Evolutionary conservation across 2,797 vertebrate species (phyloP).

Genomic region (Heteromormyrus szaboi): DNA sequence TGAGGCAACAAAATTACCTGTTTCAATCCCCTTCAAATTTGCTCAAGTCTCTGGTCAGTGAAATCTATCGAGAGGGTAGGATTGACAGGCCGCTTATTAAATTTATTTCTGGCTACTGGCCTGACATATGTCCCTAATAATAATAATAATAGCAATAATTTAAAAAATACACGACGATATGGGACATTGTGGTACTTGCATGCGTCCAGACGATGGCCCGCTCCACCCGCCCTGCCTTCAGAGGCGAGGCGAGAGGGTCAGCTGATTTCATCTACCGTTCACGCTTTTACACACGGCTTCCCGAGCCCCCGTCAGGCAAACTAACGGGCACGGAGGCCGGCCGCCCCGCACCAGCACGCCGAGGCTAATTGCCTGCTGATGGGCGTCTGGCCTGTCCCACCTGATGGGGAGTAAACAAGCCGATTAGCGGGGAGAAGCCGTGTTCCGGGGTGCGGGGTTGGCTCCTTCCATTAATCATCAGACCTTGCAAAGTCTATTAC

Average conservation of each 20-base stretch:
- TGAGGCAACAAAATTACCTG: not conserved
- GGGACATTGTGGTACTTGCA: not conserved
- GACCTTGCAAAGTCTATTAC: slow-evolving; percentile 14
- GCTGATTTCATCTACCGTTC: not conserved
- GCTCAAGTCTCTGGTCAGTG: not conserved
- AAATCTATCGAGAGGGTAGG: not conserved
- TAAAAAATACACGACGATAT: not conserved
- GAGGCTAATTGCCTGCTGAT: slow-evolving; percentile 20
- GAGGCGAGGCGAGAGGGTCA: not conserved
- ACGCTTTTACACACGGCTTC: slow-evolving; percentile 3
- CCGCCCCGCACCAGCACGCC: not conserved
- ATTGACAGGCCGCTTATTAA: not conserved
- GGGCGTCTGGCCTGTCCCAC: not conserved
- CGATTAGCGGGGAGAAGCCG: slow-evolving; percentile 3
- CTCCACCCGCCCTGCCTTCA: not conserved
- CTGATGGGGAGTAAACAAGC: slow-evolving; percentile 19
- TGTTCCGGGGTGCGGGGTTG: not conserved
- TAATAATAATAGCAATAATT: not conserved
- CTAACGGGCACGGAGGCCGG: slow-evolving; percentile 7
- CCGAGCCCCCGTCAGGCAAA: slow-evolving; percentile 18
- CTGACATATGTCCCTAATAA: not conserved
- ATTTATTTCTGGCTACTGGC: not conserved
- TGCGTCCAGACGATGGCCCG: not conserved
- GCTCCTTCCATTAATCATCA: slow-evolving; percentile 21
- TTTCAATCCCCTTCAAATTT: not conserved